Base-by-base conservation (phyloP, 1,140 invertebrate genomes). In the Sarcophaga bullata region DNA sequence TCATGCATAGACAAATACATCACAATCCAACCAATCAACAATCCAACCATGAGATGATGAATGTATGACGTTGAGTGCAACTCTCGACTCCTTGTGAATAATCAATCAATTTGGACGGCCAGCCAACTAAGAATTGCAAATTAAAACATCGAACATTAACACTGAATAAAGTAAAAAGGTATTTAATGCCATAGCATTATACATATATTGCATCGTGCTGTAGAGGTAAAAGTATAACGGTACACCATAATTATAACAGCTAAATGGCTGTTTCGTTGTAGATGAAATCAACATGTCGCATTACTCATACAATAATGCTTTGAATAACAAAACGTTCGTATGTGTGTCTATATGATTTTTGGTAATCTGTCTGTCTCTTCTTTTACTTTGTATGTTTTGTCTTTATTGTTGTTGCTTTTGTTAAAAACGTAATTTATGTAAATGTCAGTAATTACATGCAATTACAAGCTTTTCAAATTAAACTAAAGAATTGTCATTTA, bases 401-500 rank as follows among this genome's bases (percentile, higher is more conserved):
- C 4, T 37, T 37, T 37, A 4, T 37, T 37, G 1, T 37, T 37
- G 4, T 37, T 37, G 25, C 25, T 37, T 58, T 13, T 58, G 15
- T n/a, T 58, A 58, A 58, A 58, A 58, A n/a, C n/a, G 54, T 58
- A 58, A 58, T 58, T 58, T 58, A 58, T 58, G 54, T 58, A 58
- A 58, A 58, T 58, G 54, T 58, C 54, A 58, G 13, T 58, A 58
- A 58, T 58, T 58, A 58, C 54, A 58, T n/a, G 54, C 54, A 58
- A 58, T 58, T 58, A 58, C 54, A 58, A 58, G 54, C 11, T n/a
- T 58, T 58, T 58, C 54, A n/a, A 13, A 58, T 58, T 58, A 58
- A 58, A 58, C 54, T 58, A 58, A 58, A 58, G 13, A 13, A 58
- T 13, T 15, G 54, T 58, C n/a, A 58, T 58, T 58, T 58, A 58